Evolutionary conservation across 1,140 invertebrate genomes (phyloP).

Genomic region (Xylocopa sonorina): DNA sequence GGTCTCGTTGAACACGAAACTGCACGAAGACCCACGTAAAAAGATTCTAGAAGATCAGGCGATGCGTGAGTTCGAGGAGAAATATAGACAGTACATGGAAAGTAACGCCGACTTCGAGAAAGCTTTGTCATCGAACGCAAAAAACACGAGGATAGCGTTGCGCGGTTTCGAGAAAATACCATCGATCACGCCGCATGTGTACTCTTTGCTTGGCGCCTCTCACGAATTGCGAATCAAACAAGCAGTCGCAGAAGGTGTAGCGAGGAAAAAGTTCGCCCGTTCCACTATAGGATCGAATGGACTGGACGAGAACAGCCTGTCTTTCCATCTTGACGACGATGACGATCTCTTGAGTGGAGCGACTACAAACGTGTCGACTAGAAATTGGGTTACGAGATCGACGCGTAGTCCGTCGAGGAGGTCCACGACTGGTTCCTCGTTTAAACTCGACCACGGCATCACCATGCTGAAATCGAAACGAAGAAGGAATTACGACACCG

Average conservation of each 20-base stretch:
- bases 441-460: not conserved
- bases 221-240: constrained; percentile 52
- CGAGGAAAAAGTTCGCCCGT: not conserved
- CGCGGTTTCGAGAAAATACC: constrained; percentile 40
- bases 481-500: not conserved
- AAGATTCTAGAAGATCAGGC: constrained; percentile 17
- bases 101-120: constrained; percentile 7
- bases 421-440: not conserved
- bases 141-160: not conserved
- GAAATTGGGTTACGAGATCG: constrained; percentile 20
- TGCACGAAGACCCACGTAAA: constrained; percentile 27
- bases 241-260: constrained; percentile 26
- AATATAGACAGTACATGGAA: constrained; percentile 10
- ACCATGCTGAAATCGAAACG: constrained; percentile 37
- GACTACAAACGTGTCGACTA: constrained; percentile 14
- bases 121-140: constrained; percentile 10
- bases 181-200: constrained; percentile 53
- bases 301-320: constrained; percentile 18
- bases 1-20: not conserved
- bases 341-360: constrained; percentile 18
- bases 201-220: constrained; percentile 48
- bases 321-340: constrained; percentile 34
- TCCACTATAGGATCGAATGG: not conserved
- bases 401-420: constrained; percentile 13
- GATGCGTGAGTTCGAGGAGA: constrained; percentile 21